A percentile compares a stretch with the other conserved stretches of the same genome.
phyloP scores from a whole-genome alignment of 35 echinoderm and acorn worm genomes.

The Strongylocentrotus purpuratus region DNA sequence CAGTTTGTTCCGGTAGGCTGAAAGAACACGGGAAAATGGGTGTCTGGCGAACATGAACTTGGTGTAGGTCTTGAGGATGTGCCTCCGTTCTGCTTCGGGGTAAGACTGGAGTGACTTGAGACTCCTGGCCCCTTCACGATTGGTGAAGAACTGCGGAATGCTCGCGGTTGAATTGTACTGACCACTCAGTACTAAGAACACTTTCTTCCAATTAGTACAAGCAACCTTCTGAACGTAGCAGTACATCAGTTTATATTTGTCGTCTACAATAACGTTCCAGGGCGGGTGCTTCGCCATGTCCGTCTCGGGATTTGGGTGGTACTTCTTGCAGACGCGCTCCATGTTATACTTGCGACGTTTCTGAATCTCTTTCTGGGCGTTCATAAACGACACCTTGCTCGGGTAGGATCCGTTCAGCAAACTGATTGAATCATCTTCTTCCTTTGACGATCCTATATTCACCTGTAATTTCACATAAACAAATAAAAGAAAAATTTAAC shows the following conservation, averaged over 20 bases:
- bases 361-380: not conserved
- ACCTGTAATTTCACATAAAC: not conserved
- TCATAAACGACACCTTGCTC: conserved; percentile 14
- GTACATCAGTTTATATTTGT: conserved; percentile 85
- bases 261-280: conserved; percentile 64
- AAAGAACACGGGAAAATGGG: conserved; percentile 86
- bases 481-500: not conserved
- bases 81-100: conserved; percentile 25
- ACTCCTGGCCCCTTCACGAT: conserved; percentile 52
- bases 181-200: conserved; percentile 79
- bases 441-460: not conserved
- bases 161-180: conserved; percentile 46
- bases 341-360: not conserved
- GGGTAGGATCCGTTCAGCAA: not conserved
- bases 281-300: conserved; percentile 46
- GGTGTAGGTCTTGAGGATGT: conserved; percentile 74
- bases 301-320: not conserved
- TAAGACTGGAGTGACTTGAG: conserved; percentile 62
- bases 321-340: conserved; percentile 37
- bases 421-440: not conserved
- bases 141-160: conserved; percentile 76
- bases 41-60: conserved; percentile 96
- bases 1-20: conserved; percentile 91
- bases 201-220: conserved; percentile 94
- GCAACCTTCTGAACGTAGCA: conserved; percentile 88